Conservation (phyloP, 2,888 invertebrate genomes). For the Girardia tigrina region DNA sequence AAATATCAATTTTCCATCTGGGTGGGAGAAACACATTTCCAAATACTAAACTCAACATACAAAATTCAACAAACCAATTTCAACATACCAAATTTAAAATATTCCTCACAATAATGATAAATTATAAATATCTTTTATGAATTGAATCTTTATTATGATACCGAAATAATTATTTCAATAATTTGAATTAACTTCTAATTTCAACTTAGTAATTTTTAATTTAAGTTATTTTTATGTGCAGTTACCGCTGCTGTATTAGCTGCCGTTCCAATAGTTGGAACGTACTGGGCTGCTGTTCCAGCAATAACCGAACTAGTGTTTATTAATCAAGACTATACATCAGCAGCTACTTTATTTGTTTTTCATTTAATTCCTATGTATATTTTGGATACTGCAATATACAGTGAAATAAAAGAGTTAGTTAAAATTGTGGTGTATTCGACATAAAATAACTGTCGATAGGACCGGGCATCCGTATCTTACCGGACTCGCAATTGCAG, state of each 20-base stretch:
- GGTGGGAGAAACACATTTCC: too few species aligned
- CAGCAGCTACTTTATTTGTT: constrained; percentile 66
- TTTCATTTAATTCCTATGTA: constrained; percentile 76
- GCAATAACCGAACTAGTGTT: constrained; percentile 87
- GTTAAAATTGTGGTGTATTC: constrained; percentile 38
- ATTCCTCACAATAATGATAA: neutral
- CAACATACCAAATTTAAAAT: neutral
- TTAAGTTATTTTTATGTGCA: constrained; percentile 48
- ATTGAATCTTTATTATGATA: neutral
- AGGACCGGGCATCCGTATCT: constrained; percentile 88
- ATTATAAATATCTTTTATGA: neutral
- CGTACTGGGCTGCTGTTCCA: constrained; percentile 84
- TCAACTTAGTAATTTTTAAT: constrained; percentile 34
- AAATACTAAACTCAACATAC: too few species aligned
- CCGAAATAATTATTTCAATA: neutral
- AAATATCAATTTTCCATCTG: too few species aligned
- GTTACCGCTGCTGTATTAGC: constrained; percentile 79
- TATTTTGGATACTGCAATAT: constrained; percentile 83
- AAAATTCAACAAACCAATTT: too few species aligned
- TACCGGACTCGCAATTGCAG: constrained; percentile 87
- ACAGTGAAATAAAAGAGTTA: constrained; percentile 89
- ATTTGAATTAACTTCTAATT: neutral
- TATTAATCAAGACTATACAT: constrained; percentile 67
- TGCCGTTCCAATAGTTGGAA: constrained; percentile 84
- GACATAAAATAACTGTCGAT: neutral